Base-by-base conservation (phyloP, 2,797 vertebrate genomes). In the Chelon labrosus region DNA sequence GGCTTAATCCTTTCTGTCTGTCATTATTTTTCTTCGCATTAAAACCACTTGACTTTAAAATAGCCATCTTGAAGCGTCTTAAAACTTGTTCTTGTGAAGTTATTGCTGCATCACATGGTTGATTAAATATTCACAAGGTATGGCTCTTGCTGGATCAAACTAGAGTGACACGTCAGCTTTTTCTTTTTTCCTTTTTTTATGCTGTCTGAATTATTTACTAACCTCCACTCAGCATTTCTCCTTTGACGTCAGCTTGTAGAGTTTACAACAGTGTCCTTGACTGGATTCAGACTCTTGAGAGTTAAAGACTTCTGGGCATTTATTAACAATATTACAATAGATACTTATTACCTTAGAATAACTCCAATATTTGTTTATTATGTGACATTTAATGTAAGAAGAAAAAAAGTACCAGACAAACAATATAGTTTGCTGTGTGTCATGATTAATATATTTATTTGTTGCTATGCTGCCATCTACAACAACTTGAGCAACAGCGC, bases 151-250 rank as follows among this genome's bases (percentile, higher is more conserved):
- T 42, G 53, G 53, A 27, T 63, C 38, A 37, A 52, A 51, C 20
- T 17, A 3, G 14, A 73, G 2, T 69, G 42, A 31, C 56, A 22
- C 7, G 7, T 76, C 66, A 68, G 73, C 70, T 11, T 78, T 79
- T 75, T 74, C 14, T 31, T 56, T 35, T 58, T 39, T 57, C 79
- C 27, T 59, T 68, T 62, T 39, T n/a, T 27, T 27, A 27, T 9
- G 59, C 65, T 20, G 31, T 58, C 57, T 87, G 42, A 84, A 85
- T 82, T 82, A 82, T 82, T 85, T 73, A 86, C 25, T 35, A 12
- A 16, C 47, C 35, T 61, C 10, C 47, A 42, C 8, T 5, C 17
- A 4, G 2, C 39, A 46, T 17, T 80, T 75, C 42, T 58, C 12
- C 63, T 38, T 39, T 8, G 22, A 70, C 51, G 56, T 41, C 59